Base-by-base conservation (phyloP, 1,140 invertebrate species). In the Drosophila lowei region DNA sequence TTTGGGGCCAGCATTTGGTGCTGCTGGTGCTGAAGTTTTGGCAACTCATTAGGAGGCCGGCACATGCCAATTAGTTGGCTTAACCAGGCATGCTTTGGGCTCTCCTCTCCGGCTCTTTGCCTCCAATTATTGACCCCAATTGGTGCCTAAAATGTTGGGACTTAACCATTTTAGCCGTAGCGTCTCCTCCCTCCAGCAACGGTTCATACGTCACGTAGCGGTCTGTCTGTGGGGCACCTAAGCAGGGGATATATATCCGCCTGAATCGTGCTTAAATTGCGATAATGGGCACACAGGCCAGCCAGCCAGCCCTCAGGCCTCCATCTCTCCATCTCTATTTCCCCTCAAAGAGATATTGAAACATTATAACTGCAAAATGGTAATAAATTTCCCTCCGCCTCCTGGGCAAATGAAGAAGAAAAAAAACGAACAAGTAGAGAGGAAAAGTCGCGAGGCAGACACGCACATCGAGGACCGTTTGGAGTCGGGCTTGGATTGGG, bases 291-390 rank as follows among this genome's bases (percentile, higher is more conserved):
- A 61, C 68, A 57, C 60, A 62, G 76, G 53, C 48, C 43, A 66
- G 48, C 8, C 48, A 72, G 53, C 50, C 46, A 66, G 48, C 8
- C 48, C 46, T 18, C 30, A 59, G 43, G 62, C 62, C 18, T 18
- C 18, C 54, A 16, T 4, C 23, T 25, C 23, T 25, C 23, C 23
- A 18, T 43, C 50, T 34, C 28, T 11, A 5, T 38, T 38, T 38
- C 47, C 60, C 59, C 54, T 47, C 23, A 55, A 47, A 38, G 58
- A 79, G 78, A 83, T 88, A 88, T 88, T 79, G 83, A 88, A 88
- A 88, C 84, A 88, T 89, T 88, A 88, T 78, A 88, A 79, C 78
- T 88, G 83, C 75, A 76, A 81, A 88, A 88, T 88, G 84, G 83
- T 79, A 83, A 88, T 88, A 88, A 79, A 88, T 88, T 86, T 77